A percentile compares a stretch with the other conserved stretches of the same genome.
phyloP scores from a whole-genome alignment of 1,140 invertebrate species.

The Heliconius hermathena region DNA sequence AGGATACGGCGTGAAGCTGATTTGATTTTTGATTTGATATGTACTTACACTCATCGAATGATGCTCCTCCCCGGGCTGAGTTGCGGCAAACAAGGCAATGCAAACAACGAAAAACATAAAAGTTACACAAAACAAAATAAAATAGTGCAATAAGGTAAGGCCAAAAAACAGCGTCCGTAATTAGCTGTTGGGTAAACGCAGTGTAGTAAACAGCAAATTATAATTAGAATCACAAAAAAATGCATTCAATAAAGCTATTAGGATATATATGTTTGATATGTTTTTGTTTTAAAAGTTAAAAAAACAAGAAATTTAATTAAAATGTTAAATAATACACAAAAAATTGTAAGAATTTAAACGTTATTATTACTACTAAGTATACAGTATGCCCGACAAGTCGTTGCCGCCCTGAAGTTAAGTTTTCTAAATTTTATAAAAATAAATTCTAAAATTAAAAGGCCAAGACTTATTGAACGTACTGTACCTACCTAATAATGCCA shows the following conservation, averaged over 20 bases:
- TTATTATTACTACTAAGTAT: not conserved
- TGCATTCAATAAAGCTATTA: slow-evolving; percentile 7
- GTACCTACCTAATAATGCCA: not conserved
- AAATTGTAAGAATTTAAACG: not conserved
- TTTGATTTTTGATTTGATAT: too few relatives aligned
- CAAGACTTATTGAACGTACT: too few relatives aligned
- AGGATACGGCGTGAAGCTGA: too few relatives aligned
- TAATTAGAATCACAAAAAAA: slow-evolving; percentile 1
- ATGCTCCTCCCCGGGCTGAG: slow-evolving; percentile 79
- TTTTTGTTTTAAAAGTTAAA: not conserved
- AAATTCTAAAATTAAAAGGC: too few relatives aligned
- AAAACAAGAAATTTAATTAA: not conserved
- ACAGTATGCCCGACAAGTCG: not conserved
- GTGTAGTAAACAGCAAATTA: slow-evolving; percentile 21
- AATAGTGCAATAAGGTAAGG: slow-evolving; percentile 45
- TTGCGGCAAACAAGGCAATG: slow-evolving; percentile 73
- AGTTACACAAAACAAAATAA: slow-evolving; percentile 65
- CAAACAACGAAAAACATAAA: slow-evolving; percentile 68
- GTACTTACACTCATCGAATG: slow-evolving; percentile 82
- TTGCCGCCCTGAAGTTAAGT: too few relatives aligned
- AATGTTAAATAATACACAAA: not conserved
- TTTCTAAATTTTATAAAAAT: too few relatives aligned
- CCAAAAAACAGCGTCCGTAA: slow-evolving; percentile 35
- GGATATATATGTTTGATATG: not conserved
- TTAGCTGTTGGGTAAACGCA: slow-evolving; percentile 22